Evolutionary conservation across 2,888 invertebrate species (phyloP), one percentile per base, ranked within the genome.

Genomic region (Synanthedon tipuliformis): DNA sequence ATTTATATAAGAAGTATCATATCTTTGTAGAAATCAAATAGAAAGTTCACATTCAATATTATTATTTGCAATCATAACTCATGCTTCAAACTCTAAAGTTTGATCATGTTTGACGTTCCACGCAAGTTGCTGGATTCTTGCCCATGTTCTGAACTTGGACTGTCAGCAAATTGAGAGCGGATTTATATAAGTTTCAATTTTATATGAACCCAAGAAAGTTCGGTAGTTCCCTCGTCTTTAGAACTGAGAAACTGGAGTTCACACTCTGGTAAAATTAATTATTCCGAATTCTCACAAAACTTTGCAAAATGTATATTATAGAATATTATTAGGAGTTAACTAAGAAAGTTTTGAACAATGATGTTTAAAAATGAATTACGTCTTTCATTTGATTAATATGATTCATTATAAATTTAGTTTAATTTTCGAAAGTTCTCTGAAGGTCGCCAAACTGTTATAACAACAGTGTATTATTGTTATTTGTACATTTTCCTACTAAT

Each of bases 101-200:
- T 65, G 63, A 65, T 65, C 63, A 58, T 61, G 62, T 68, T 66
- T 65, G 65, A 65, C 62, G 65, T 64, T 61, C 63, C 59, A 60
- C 57, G 57, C 55, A 54, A 57, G 57, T 53, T 54, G 51, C 52
- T 5, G 50, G 52, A 57, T 55, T 54, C 54, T 58, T 45, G 45
- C 45, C 7, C 45, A 13, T 45, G 45, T 45, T 45, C 45, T 13
- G 13, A 45, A 45, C 45, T 45, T 45, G 45, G 15, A 15, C n/a
- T 45, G 15, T 45, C 45, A 45, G 45, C 13, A 45, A 45, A 45
- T 45, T 45, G 45, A 45, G 45, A 45, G 45, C n/a, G 45, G 13
- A 45, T 45, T 45, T 45, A 45, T 45, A 45, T 45, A 45, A 45
- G 45, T 45, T 45, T 45, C 45, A 45, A 45, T 45, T 45, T 45